Evolutionary conservation across 2,888 invertebrate genomes (phyloP).

Genomic region (Campaea margaritaria): DNA sequence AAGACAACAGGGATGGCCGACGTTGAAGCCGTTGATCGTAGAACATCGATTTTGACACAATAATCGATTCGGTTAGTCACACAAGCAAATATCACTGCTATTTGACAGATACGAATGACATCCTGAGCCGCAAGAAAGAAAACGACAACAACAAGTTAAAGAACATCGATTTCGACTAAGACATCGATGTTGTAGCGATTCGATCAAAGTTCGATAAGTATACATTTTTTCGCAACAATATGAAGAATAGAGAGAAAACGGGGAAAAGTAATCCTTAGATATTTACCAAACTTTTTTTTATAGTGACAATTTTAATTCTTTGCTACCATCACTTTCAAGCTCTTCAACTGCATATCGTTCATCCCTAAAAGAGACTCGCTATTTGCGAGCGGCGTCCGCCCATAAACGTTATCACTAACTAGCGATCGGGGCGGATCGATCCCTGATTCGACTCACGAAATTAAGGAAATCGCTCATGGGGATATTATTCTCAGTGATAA

Average conservation of each 20-base stretch:
- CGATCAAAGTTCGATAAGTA: too few species aligned
- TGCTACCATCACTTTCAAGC: background rate
- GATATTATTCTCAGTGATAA: slow-evolving; percentile 79
- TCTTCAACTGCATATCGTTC: slow-evolving; percentile 36
- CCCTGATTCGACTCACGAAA: slow-evolving; percentile 82
- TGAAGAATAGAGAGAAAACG: too few species aligned
- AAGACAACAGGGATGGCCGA: slow-evolving; percentile 48
- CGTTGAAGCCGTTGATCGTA: slow-evolving; percentile 5
- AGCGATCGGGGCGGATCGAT: slow-evolving; percentile 83
- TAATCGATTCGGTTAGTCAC: background rate
- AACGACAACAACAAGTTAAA: too few species aligned
- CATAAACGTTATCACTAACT: slow-evolving; percentile 81
- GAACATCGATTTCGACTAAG: too few species aligned
- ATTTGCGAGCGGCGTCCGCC: slow-evolving; percentile 73
- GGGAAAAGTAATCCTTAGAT: too few species aligned
- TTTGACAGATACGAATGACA: too few species aligned
- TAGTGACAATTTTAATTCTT: slow-evolving; percentile 1
- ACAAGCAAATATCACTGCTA: background rate
- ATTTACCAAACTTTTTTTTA: too few species aligned
- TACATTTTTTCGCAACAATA: too few species aligned
- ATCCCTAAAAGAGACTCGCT: slow-evolving; percentile 55
- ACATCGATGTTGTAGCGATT: too few species aligned
- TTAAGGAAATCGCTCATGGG: slow-evolving; percentile 85
- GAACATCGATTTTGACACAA: slow-evolving; percentile 18
- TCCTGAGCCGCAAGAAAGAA: too few species aligned